Conservation (phyloP, 2,113 vertebrate genomes). For the Gobiocypris rarus region DNA sequence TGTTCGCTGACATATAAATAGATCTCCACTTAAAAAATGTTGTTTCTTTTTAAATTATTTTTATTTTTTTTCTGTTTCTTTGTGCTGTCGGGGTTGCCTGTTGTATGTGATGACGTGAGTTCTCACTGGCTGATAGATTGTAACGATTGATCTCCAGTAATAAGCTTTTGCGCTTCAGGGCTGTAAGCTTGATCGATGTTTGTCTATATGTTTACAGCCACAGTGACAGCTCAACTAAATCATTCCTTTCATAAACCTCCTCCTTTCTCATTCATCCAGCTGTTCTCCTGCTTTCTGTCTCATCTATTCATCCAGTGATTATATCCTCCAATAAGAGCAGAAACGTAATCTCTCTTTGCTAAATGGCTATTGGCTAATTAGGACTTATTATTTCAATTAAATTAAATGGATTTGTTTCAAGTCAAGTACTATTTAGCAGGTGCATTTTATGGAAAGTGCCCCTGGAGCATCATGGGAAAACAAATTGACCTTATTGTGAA, state of each 20-base stretch:
- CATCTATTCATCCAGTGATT: neutral
- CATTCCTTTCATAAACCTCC: slow-evolving; percentile 14
- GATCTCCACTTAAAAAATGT: too few relatives aligned
- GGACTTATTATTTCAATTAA: neutral
- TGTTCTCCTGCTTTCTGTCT: neutral
- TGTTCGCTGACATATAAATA: too few relatives aligned
- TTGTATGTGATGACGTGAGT: neutral
- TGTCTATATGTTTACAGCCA: slow-evolving; percentile 4
- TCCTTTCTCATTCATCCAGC: neutral
- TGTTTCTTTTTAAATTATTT: neutral
- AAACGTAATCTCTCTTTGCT: neutral
- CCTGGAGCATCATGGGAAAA: too few relatives aligned
- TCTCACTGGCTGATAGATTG: neutral
- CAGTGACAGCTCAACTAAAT: slow-evolving; percentile 11
- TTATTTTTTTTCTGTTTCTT: neutral
- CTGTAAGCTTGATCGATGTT: neutral
- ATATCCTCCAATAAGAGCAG: neutral
- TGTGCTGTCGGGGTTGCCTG: neutral
- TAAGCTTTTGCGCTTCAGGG: slow-evolving; percentile 9
- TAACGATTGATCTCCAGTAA: slow-evolving; percentile 12
- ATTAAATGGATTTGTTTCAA: neutral
- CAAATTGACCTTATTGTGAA: neutral
- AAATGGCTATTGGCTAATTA: neutral
- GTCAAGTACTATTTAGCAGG: too few relatives aligned
- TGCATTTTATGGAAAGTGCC: too few relatives aligned